Conservation (phyloP, 2,888 invertebrate species). For the Ceratothoa steindachneri region DNA sequence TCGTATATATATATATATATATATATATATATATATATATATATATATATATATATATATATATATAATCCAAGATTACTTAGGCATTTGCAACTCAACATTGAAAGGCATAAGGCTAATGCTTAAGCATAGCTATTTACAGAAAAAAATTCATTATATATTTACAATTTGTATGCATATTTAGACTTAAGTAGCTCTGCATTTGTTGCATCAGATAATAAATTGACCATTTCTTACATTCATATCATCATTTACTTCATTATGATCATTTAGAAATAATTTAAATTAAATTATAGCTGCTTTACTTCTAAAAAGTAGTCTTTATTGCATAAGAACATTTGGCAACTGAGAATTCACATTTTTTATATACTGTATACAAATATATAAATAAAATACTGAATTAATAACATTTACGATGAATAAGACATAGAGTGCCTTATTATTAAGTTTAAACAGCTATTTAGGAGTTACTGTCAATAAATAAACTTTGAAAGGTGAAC, state of each 20-base stretch:
- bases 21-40: constrained; percentile 5
- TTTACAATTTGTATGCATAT: too few species aligned
- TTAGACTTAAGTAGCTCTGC: too few species aligned
- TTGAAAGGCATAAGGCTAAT: too few species aligned
- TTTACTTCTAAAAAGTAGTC: too few species aligned
- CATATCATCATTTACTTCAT: too few species aligned
- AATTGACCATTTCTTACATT: too few species aligned
- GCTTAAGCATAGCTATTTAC: too few species aligned
- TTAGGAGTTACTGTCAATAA: background rate
- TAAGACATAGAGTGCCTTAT: background rate
- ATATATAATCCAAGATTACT: background rate
- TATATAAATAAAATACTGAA: constrained; percentile 9
- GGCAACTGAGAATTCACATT: background rate
- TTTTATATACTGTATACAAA: constrained; percentile 14
- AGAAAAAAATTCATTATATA: too few species aligned
- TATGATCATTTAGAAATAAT: too few species aligned
- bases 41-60: background rate
- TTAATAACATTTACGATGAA: background rate
- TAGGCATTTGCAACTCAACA: background rate
- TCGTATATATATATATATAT: background rate
- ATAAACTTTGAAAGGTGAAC: background rate
- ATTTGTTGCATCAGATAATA: too few species aligned
- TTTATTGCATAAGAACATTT: too few species aligned
- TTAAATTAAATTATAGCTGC: too few species aligned
- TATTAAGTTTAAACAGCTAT: background rate